Conservation (phyloP, 2,888 invertebrate species). For the Calameuta pallipes region DNA sequence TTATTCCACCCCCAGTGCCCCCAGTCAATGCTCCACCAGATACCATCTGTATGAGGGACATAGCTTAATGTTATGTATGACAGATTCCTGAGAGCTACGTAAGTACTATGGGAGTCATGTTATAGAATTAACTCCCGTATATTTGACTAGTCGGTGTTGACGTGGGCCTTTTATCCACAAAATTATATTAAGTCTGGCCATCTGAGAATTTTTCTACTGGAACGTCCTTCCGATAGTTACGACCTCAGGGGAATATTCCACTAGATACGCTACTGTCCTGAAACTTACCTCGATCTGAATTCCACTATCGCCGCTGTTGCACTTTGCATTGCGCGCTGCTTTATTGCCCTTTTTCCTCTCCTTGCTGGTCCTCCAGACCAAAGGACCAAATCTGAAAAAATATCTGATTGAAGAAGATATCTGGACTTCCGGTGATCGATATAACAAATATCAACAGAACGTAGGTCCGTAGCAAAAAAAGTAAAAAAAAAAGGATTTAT, state of each 20-base stretch:
- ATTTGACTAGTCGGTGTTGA: not conserved
- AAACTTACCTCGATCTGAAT: constrained; percentile 75
- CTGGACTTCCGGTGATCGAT: not conserved
- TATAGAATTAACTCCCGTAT: not conserved
- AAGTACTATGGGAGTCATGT: not conserved
- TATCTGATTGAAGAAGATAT: constrained; percentile 1
- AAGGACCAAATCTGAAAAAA: constrained; percentile 73
- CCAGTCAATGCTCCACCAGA: constrained; percentile 65
- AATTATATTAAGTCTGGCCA: not conserved
- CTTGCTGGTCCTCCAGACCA: constrained; percentile 78
- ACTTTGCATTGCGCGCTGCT: constrained; percentile 76
- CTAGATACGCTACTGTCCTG: not conserved
- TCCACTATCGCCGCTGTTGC: constrained; percentile 80
- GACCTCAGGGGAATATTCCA: not conserved
- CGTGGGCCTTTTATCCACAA: not conserved
- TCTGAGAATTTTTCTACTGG: not conserved
- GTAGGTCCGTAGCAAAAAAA: not conserved
- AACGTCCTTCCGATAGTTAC: not conserved
- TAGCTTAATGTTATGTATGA: constrained; percentile 17
- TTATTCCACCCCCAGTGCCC: constrained; percentile 61
- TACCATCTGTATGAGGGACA: constrained; percentile 65
- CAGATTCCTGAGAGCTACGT: not conserved
- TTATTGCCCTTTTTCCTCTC: constrained; percentile 76
- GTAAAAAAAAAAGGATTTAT: not conserved
- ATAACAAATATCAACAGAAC: not conserved